These are phyloP conservation scores for Actinemys pallida DNA, from an alignment of 2,113 vertebrate species.

Conservation along the genomic window DNA sequence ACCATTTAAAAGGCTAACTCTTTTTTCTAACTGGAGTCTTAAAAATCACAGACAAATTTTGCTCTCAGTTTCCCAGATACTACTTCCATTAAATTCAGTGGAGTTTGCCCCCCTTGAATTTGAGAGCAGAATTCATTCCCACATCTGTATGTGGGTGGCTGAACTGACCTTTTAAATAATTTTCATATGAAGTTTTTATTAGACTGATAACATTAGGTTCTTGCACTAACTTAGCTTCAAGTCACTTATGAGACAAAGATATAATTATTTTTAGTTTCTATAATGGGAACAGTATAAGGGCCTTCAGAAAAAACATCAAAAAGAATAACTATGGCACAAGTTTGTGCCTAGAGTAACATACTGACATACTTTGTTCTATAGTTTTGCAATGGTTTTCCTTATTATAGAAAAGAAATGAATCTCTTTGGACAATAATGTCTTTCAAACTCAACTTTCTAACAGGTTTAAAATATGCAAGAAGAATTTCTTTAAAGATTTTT, in stretches of 20 bases:
- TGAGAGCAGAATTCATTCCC: not conserved
- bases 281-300: not conserved
- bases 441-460: slow-evolving; percentile 65
- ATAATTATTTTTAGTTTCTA: slow-evolving; percentile 21
- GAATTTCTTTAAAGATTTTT: slow-evolving; percentile 58
- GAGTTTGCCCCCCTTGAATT: not conserved
- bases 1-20: not conserved
- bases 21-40: not conserved
- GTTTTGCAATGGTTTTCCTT: slow-evolving; percentile 43
- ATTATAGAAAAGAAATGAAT: slow-evolving; percentile 55
- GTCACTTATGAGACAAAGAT: not conserved
- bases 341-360: slow-evolving; percentile 47
- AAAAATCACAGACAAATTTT: not conserved
- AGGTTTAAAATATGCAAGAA: slow-evolving; percentile 65
- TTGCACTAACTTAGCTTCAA: not conserved
- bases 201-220: not conserved
- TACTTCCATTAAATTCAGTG: not conserved
- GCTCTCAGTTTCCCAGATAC: not conserved
- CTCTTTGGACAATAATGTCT: slow-evolving; percentile 58
- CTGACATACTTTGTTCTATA: slow-evolving; percentile 34
- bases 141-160: not conserved
- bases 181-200: not conserved
- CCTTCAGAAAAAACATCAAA: not conserved
- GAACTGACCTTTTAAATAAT: not conserved
- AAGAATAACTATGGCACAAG: slow-evolving; percentile 12